These are phyloP conservation scores for Hiodon tergisus DNA, from an alignment of 2,113 vertebrate species.

Conservation along the genomic window DNA sequence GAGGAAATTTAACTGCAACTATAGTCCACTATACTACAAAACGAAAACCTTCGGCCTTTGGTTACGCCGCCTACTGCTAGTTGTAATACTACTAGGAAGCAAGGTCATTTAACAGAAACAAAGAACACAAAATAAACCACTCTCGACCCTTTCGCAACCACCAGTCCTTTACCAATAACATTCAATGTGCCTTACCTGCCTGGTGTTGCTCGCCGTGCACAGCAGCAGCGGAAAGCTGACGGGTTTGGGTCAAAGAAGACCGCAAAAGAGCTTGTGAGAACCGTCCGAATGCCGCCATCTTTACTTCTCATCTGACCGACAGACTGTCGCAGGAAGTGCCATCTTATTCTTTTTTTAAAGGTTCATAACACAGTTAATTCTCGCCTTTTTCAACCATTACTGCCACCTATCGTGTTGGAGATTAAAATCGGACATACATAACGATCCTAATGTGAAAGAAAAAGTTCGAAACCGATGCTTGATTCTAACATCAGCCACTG, in stretches of 20 bases:
- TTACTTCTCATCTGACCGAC: slow-evolving; percentile 22
- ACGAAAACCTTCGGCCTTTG: not conserved
- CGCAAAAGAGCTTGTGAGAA: slow-evolving; percentile 43
- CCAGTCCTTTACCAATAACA: not conserved
- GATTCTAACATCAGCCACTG: no score
- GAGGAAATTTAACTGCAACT: not conserved
- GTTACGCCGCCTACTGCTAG: no score
- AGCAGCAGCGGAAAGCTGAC: slow-evolving; percentile 53
- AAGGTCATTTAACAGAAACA: slow-evolving; percentile 48
- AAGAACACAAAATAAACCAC: not conserved
- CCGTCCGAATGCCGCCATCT: slow-evolving; percentile 57
- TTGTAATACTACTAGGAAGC: slow-evolving; percentile 18
- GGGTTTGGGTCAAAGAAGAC: slow-evolving; percentile 43
- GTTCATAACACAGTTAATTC: not conserved
- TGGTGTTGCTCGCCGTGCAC: slow-evolving; percentile 44
- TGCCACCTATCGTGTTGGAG: slow-evolving; percentile 20
- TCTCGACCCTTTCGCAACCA: no score
- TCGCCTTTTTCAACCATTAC: not conserved
- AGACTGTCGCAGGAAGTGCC: not conserved
- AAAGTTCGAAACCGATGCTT: no score
- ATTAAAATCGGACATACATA: not conserved
- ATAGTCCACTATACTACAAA: not conserved
- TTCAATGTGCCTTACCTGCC: slow-evolving; percentile 35
- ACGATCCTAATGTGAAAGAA: no score
- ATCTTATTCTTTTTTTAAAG: not conserved